Conservation (phyloP, 2,888 invertebrate genomes). For the Metopia argyrocephala region DNA sequence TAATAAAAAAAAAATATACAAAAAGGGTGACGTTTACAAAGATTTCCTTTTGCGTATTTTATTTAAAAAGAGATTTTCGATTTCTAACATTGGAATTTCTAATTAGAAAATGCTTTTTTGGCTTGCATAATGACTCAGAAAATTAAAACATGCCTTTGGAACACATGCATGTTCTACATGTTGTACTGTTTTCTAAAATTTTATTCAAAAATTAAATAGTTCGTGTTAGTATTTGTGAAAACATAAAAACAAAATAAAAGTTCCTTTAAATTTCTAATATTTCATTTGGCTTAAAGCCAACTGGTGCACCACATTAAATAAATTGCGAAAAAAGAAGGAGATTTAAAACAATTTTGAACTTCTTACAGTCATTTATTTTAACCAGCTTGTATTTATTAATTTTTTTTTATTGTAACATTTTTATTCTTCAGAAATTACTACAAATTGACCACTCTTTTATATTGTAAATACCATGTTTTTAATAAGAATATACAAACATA, state of each 20-base stretch:
- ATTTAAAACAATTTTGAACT: neutral
- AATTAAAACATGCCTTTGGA: too few species aligned
- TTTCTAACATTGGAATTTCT: too few species aligned
- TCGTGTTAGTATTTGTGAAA: neutral
- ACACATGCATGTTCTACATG: neutral
- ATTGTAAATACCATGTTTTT: slow-evolving; percentile 4
- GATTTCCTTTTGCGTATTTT: too few species aligned
- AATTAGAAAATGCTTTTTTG: too few species aligned
- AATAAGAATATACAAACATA: neutral
- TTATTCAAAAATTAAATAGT: too few species aligned
- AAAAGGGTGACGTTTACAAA: too few species aligned
- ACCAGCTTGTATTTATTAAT: neutral
- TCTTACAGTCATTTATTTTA: neutral
- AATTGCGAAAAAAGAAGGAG: neutral
- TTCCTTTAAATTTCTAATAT: neutral
- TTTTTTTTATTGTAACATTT: neutral
- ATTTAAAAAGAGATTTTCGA: too few species aligned
- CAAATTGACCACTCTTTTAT: slow-evolving; percentile 25
- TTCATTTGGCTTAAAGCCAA: slow-evolving; percentile 35
- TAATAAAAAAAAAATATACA: too few species aligned
- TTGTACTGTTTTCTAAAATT: neutral
- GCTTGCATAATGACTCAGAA: too few species aligned
- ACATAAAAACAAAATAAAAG: slow-evolving; percentile 3
- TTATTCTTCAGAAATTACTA: neutral
- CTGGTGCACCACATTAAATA: neutral